Percentiles rank a stretch among this genome's conserved stretches.
These are phyloP conservation scores for Girardinus metallicus DNA, from an alignment of 2,797 vertebrate species.

Conservation along the genomic window DNA sequence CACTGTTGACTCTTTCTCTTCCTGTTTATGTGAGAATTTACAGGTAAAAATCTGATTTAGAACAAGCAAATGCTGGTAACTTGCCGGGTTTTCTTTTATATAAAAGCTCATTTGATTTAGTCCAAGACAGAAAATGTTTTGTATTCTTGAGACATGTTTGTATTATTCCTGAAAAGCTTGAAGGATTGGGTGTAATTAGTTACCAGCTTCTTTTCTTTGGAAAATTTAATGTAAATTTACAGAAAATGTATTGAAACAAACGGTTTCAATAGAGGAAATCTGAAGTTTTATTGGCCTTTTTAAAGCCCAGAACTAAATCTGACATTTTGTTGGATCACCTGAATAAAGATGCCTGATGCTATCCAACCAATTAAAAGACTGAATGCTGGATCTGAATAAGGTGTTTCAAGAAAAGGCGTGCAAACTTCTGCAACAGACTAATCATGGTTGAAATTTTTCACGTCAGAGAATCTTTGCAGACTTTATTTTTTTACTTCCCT, in stretches of 20 bases:
- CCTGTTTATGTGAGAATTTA: not conserved
- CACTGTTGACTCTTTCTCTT: not conserved
- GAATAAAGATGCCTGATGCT: not conserved
- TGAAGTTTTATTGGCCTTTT: not conserved
- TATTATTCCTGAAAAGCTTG: no score
- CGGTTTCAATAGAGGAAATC: not conserved
- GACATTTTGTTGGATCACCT: not conserved
- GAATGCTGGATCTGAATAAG: not conserved
- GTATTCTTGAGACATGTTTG: no score
- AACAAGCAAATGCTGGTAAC: not conserved
- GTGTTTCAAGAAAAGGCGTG: not conserved
- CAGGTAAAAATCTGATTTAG: not conserved
- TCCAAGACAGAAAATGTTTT: not conserved
- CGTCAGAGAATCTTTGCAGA: not conserved
- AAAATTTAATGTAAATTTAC: not conserved
- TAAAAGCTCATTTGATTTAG: not conserved
- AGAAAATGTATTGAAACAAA: not conserved
- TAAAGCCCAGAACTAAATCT: not conserved
- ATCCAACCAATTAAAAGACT: not conserved
- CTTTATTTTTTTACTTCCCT: not conserved
- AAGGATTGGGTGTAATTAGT: not conserved
- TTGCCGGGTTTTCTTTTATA: not conserved
- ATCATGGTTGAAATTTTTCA: no score
- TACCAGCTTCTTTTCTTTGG: not conserved
- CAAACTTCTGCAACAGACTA: no score